These are phyloP conservation scores for Pseudobourletiella spinata DNA, from an alignment of 1,140 invertebrate genomes.

Conservation along the genomic window DNA sequence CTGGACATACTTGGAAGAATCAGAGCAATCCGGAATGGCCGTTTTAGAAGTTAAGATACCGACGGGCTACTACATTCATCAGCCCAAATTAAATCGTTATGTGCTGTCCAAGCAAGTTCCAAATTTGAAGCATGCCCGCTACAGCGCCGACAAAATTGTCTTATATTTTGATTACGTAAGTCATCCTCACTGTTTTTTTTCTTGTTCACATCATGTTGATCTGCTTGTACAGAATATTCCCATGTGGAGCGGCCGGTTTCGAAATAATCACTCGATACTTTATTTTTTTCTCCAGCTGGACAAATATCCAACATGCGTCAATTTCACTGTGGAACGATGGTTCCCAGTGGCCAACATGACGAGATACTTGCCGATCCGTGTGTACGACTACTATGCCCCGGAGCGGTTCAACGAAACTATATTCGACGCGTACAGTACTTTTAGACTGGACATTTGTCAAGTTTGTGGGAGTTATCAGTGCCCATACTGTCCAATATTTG, in stretches of 20 bases:
- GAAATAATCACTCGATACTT: too few relatives aligned
- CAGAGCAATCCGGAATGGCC: slow-evolving; percentile 67
- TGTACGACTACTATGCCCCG: slow-evolving; percentile 96
- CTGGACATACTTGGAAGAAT: slow-evolving; percentile 31
- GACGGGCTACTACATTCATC: slow-evolving; percentile 88
- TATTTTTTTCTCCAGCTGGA: slow-evolving; percentile 72
- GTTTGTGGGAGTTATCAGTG: slow-evolving; percentile 48
- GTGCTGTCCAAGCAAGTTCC: slow-evolving; percentile 59
- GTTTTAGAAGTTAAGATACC: slow-evolving; percentile 85
- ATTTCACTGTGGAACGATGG: slow-evolving; percentile 88
- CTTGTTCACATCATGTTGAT: too few relatives aligned
- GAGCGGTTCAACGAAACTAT: slow-evolving; percentile 90
- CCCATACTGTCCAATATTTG: slow-evolving; percentile 83
- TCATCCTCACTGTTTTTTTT: too few relatives aligned
- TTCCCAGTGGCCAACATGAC: slow-evolving; percentile 95
- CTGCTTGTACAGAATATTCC: too few relatives aligned
- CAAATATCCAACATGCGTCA: slow-evolving; percentile 71
- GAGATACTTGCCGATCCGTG: slow-evolving; percentile 72
- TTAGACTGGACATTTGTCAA: slow-evolving; percentile 75
- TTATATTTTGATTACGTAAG: slow-evolving; percentile 92
- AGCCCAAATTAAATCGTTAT: slow-evolving; percentile 76
- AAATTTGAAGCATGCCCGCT: slow-evolving; percentile 76
- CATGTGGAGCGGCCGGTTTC: too few relatives aligned
- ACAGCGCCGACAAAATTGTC: slow-evolving; percentile 67
- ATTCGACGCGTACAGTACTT: slow-evolving; percentile 79